These are phyloP conservation scores for Prinia subflava DNA, from an alignment of 2,113 vertebrate species.

Conservation along the genomic window DNA sequence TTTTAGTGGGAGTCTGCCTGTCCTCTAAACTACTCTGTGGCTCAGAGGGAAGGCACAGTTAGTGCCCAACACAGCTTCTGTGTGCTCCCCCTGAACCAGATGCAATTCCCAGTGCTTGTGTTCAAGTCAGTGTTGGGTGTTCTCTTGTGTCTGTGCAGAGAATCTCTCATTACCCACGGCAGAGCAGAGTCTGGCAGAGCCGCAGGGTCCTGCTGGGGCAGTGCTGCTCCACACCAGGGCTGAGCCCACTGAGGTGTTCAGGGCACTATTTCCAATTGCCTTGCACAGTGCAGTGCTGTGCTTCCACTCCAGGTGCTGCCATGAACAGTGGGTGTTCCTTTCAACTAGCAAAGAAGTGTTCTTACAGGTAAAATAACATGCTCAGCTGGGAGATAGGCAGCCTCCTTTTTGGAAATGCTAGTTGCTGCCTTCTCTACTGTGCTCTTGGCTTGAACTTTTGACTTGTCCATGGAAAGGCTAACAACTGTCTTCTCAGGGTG, in stretches of 20 bases:
- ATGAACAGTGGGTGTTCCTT: not conserved
- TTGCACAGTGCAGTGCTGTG: not conserved
- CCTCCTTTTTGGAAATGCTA: not conserved
- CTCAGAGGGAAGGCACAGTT: not conserved
- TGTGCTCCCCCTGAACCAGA: not conserved
- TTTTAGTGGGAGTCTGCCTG: not conserved
- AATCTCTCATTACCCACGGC: rapidly evolving
- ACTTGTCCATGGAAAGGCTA: not conserved
- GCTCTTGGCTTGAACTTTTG: not conserved
- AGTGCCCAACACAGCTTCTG: not conserved
- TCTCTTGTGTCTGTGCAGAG: not conserved
- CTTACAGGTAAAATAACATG: not conserved
- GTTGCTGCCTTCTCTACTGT: not conserved
- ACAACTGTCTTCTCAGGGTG: not conserved
- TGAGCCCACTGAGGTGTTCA: not conserved
- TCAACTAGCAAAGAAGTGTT: not conserved
- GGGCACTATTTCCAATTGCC: not conserved
- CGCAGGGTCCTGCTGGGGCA: not conserved
- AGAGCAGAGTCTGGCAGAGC: not conserved
- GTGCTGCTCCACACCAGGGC: not conserved
- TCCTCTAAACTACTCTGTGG: not conserved
- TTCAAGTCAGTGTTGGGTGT: rapidly evolving
- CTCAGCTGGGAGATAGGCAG: not conserved
- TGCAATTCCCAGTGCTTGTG: not conserved
- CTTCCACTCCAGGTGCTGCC: not conserved